Percentiles rank a stretch among this genome's conserved stretches.
phyloP scores from a whole-genome alignment of 2,797 vertebrate genomes.

The Merluccius polli region DNA sequence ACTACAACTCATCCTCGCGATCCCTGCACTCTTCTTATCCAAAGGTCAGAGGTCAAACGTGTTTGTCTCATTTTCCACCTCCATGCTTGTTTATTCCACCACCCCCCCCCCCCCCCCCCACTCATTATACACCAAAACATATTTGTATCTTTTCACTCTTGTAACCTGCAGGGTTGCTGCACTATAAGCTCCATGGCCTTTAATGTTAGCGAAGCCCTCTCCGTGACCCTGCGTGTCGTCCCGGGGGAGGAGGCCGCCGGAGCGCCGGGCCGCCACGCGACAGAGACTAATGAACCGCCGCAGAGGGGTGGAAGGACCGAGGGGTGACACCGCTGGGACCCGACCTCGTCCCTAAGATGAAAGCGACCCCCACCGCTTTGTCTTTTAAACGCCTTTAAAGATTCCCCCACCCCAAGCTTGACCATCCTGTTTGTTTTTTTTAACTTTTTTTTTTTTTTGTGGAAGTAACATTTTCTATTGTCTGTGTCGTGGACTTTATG shows the following conservation, averaged over 20 bases:
- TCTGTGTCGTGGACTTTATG: too few species aligned
- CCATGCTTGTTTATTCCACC: too few species aligned
- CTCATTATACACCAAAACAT: too few species aligned
- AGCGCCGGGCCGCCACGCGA: constrained; percentile 15
- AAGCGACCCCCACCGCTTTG: constrained; percentile 23
- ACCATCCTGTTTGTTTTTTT: constrained; percentile 22
- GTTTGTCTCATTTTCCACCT: too few species aligned
- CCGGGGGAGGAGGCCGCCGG: constrained; percentile 25
- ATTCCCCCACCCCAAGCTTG: not conserved
- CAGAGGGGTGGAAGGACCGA: constrained; percentile 16
- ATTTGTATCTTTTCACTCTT: too few species aligned
- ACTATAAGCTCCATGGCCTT: too few species aligned
- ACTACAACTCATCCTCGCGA: too few species aligned
- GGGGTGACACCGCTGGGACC: constrained; percentile 24
- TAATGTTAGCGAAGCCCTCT: not conserved
- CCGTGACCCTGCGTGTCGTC: constrained; percentile 27
- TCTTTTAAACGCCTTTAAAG: constrained; percentile 22
- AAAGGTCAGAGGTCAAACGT: constrained; percentile 1
- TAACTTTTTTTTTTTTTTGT: too few species aligned
- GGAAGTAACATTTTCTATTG: too few species aligned
- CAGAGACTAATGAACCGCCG: constrained; percentile 24
- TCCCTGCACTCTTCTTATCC: not conserved
- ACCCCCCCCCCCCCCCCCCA: too few species aligned
- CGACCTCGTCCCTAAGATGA: constrained; percentile 20
- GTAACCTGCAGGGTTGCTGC: too few species aligned